Evolutionary conservation across 2,888 invertebrate species (phyloP).

Genomic region (Hybos culiciformis): DNA sequence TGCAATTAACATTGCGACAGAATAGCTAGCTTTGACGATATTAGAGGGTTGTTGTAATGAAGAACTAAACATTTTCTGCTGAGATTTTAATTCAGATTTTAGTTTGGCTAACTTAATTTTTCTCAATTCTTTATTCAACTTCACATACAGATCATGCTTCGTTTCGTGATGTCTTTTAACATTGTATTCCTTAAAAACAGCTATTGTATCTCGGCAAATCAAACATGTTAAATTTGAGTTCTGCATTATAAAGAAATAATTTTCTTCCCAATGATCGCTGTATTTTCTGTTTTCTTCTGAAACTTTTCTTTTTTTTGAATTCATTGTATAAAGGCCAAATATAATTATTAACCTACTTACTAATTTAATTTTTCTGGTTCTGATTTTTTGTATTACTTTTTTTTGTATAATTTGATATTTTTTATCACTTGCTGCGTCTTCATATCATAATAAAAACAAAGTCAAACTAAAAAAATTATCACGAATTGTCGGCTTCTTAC

Average conservation of each 20-base stretch:
- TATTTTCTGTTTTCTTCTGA: slow-evolving; percentile 4
- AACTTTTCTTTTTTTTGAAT: slow-evolving; percentile 1
- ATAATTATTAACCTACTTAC: background rate
- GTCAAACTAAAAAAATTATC: too few species aligned
- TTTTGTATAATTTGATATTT: too few species aligned
- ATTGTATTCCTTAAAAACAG: slow-evolving; percentile 5
- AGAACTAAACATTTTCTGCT: background rate
- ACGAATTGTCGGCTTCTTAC: too few species aligned
- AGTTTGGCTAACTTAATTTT: slow-evolving; percentile 2
- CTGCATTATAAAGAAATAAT: slow-evolving; percentile 2
- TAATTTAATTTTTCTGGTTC: too few species aligned
- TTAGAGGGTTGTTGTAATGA: background rate
- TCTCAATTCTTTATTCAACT: slow-evolving; percentile 6
- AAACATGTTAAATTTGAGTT: slow-evolving; percentile 5
- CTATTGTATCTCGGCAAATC: slow-evolving; percentile 3
- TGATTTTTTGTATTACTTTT: too few species aligned
- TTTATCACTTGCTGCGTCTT: too few species aligned
- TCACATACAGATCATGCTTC: slow-evolving; percentile 2
- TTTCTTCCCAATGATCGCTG: background rate
- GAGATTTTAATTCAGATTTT: background rate
- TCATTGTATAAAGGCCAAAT: slow-evolving; percentile 2
- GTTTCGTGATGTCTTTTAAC: slow-evolving; percentile 5
- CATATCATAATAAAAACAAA: too few species aligned
- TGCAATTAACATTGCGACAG: slow-evolving; percentile 5
- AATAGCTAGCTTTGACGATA: slow-evolving; percentile 4